Base-by-base conservation (phyloP, 2,888 invertebrate species). In the Phortica magna region DNA sequence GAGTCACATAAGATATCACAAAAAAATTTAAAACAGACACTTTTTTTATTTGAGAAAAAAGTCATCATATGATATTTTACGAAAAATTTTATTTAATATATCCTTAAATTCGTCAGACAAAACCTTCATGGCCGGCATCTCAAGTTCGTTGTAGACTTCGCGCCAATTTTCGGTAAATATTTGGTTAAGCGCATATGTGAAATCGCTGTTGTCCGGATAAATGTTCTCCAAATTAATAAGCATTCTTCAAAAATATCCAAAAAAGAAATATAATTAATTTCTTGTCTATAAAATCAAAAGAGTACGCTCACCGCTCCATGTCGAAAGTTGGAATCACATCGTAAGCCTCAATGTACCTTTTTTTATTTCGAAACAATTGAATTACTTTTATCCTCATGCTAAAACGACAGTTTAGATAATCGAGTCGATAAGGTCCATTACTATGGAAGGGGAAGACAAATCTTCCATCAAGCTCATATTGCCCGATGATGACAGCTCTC, bases 361-460 rank as follows among this genome's bases (percentile, higher is more conserved):
- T 59, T 7, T 7, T 59, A 1, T 59, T 59, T 14, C 59, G 22
- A 59, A 19, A 59, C 9, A 59, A 59, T 3, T 17, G 7, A 17
- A 5, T 17, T 12, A 39, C 64, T 53, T 79, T 81, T 0, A 78
- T 7, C 5, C 7, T 68, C 2, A 17, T 17, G 0, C 10, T 73
- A 3, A 81, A 31, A 1, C 41, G 65, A 3, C 78, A 78, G 72
- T 80, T 80, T 41, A 76, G 79, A 53, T 79, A 39, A 12, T 79
- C 79, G 9, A 76, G 72, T 14, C 39, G 39, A 0, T 79, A 79
- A 0, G 9, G 12, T 0, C 77, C 81, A 22, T 74, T 74, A 7
- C 79, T 31, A 19, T 80, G 80, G 2, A 76, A 67, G 14, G 80
- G 14, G 7, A 48, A 7, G 7, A 81, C 19, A 17, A 80, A 4